Evolutionary conservation across 2,113 vertebrate species (phyloP).

Genomic region (Tetrao urogallus): DNA sequence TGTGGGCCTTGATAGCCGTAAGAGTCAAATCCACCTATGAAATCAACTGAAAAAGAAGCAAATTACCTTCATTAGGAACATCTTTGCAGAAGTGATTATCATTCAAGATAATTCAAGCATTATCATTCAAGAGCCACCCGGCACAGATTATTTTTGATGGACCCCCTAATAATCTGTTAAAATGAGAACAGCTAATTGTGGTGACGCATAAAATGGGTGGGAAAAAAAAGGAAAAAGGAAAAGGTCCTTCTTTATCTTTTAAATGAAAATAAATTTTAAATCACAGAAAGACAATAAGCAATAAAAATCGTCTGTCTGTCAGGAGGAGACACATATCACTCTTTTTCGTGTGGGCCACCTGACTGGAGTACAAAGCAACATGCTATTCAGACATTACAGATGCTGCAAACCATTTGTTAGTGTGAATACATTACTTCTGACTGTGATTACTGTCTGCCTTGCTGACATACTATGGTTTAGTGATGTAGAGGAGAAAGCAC

Average conservation of each 20-base stretch:
- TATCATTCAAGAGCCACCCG: not conserved
- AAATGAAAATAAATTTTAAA: not conserved
- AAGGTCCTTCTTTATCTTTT: not conserved
- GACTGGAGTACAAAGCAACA: not conserved
- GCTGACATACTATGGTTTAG: slow-evolving; percentile 20
- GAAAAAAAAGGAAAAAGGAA: not conserved
- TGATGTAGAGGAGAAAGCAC: not conserved
- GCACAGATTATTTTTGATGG: not conserved
- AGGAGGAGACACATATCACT: not conserved
- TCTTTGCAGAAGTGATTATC: slow-evolving; percentile 32
- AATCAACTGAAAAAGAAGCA: slow-evolving; percentile 88
- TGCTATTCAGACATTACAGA: not conserved
- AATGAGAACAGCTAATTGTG: slow-evolving; percentile 23
- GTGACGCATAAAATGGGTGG: not conserved
- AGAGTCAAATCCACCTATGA: slow-evolving; percentile 99
- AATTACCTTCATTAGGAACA: slow-evolving; percentile 64
- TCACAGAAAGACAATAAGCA: not conserved
- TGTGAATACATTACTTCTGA: not conserved
- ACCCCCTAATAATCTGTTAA: slow-evolving; percentile 49
- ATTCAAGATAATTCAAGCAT: too few species aligned
- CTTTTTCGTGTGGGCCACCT: slow-evolving; percentile 8
- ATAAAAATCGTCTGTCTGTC: not conserved
- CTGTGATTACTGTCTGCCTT: slow-evolving; percentile 17
- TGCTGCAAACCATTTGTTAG: slow-evolving; percentile 1
- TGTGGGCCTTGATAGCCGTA: slow-evolving; percentile 99